A percentile compares a stretch with the other conserved stretches of the same genome.
These are phyloP conservation scores for Allolobophora icterica DNA, from an alignment of 2,888 invertebrate species.

Conservation along the genomic window DNA sequence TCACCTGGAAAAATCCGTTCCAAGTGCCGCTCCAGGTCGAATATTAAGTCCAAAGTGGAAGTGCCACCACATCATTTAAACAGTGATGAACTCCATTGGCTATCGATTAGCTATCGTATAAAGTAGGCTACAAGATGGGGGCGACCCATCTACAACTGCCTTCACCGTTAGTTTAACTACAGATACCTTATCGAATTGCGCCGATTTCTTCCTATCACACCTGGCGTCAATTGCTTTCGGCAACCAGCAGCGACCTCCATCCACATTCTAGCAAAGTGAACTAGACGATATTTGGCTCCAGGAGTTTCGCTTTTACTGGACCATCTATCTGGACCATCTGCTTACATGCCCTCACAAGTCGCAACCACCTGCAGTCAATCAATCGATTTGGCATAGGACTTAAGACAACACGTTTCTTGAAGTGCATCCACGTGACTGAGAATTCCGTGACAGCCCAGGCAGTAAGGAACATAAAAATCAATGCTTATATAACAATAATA, in stretches of 20 bases:
- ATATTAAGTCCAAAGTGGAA: no score
- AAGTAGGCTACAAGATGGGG: no score
- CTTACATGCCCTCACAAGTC: no score
- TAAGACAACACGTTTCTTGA: not conserved
- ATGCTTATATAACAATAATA: not conserved
- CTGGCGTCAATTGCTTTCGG: not conserved
- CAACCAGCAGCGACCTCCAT: not conserved
- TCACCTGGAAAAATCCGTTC: no score
- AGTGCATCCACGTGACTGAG: not conserved
- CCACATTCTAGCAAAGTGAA: not conserved
- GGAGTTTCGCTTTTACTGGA: not conserved
- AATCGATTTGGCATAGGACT: not conserved
- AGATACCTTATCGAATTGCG: no score
- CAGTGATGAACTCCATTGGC: no score
- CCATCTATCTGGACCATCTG: not conserved
- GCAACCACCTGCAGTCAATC: not conserved
- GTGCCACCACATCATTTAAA: no score
- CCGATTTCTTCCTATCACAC: not conserved
- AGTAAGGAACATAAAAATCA: not conserved
- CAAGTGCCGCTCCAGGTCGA: no score
- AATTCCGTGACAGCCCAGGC: not conserved
- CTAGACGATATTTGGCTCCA: not conserved
- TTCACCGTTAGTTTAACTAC: no score
- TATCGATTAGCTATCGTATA: no score
- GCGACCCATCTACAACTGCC: no score